A percentile compares a stretch with the other conserved stretches of the same genome.
Conservation (phyloP, 2,113 vertebrate genomes). For the Gavialis gangeticus region DNA sequence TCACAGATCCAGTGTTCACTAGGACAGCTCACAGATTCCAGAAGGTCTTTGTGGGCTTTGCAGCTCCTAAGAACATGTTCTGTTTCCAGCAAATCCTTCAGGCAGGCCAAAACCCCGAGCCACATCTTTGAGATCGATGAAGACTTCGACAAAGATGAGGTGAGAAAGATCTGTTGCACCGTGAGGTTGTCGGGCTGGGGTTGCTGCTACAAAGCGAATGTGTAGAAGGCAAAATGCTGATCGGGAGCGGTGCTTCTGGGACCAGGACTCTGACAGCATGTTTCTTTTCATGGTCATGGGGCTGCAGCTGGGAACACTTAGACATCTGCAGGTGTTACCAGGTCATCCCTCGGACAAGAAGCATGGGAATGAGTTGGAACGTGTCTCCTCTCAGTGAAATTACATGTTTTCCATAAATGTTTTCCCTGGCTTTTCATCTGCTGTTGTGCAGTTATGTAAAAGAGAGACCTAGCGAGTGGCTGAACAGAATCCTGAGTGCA, state of each 20-base stretch:
- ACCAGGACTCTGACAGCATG: neutral
- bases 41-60: fast-evolving
- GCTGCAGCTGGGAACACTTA: neutral
- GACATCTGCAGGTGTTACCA: neutral
- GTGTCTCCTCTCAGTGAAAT: neutral
- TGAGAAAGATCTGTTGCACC: slow-evolving; percentile 46
- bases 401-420: neutral
- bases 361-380: neutral
- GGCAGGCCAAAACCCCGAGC: slow-evolving; percentile 93
- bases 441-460: neutral
- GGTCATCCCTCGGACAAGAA: neutral
- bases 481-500: neutral
- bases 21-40: neutral
- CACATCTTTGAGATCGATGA: slow-evolving; percentile 96
- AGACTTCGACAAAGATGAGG: slow-evolving; percentile 93
- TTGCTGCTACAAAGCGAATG: neutral
- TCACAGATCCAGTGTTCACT: neutral
- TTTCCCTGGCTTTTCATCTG: neutral
- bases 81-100: slow-evolving; percentile 91
- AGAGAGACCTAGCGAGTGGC: neutral
- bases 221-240: neutral
- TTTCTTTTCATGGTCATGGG: neutral
- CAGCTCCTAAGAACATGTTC: slow-evolving; percentile 45
- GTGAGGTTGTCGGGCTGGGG: neutral
- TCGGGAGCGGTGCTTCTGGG: neutral